phyloP scores from a whole-genome alignment of 2,888 invertebrate genomes.

The Epinotia brunnichana region DNA sequence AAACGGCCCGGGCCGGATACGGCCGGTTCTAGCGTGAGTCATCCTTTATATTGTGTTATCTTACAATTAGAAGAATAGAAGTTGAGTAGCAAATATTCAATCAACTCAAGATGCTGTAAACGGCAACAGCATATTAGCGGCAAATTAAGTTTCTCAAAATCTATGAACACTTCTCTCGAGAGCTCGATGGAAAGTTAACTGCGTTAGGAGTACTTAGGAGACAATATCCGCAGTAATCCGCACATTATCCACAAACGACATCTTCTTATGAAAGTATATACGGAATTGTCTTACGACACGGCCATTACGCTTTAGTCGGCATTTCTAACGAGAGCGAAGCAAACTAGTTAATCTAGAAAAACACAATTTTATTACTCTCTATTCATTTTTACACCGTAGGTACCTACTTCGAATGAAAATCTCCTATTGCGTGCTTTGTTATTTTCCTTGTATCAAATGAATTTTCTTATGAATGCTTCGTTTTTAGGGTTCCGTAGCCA shows the following conservation, averaged over 20 bases:
- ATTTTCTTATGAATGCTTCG: conserved; percentile 32
- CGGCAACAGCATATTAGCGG: background rate
- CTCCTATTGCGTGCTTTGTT: conserved; percentile 22
- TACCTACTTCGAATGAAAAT: conserved; percentile 20
- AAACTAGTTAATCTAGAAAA: conserved; percentile 63
- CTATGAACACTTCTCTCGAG: background rate
- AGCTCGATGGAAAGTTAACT: conserved; percentile 46
- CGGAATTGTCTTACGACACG: conserved; percentile 72
- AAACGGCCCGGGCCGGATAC: no score
- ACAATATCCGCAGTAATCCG: conserved; percentile 46
- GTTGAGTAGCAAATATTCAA: background rate
- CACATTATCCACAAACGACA: conserved; percentile 47
- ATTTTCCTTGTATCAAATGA: conserved; percentile 23
- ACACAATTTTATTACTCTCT: conserved; percentile 37
- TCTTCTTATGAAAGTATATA: conserved; percentile 44
- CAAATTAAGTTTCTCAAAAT: conserved; percentile 24
- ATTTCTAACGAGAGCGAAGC: conserved; percentile 73
- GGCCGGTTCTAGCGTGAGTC: no score
- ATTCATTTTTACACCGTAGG: conserved; percentile 16
- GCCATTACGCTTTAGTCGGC: conserved; percentile 75
- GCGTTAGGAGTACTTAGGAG: conserved; percentile 44
- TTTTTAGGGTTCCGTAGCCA: conserved; percentile 13
- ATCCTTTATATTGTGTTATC: no score
- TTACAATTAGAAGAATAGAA: no score
- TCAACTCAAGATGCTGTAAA: background rate